These are phyloP conservation scores for Salvelinus sp. DNA, from an alignment of 2,113 vertebrate species.

Conservation along the genomic window DNA sequence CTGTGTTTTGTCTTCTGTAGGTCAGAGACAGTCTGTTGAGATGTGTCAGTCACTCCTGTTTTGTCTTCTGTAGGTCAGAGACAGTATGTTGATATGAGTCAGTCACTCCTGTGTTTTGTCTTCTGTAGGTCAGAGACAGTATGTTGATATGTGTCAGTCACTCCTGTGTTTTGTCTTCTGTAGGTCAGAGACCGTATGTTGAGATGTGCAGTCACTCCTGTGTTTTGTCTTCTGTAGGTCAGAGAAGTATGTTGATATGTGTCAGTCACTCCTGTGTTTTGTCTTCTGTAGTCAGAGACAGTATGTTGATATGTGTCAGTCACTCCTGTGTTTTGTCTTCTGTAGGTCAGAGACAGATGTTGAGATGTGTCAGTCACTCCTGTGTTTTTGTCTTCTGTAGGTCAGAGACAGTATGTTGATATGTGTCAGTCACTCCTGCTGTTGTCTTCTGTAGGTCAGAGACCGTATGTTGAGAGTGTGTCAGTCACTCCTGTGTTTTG, in stretches of 20 bases:
- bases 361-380: background rate
- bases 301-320: too few species aligned
- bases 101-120: too few species aligned
- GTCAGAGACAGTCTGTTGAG: background rate
- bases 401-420: background rate
- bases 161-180: too few species aligned
- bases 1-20: conserved; percentile 1
- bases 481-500: too few species aligned
- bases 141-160: too few species aligned
- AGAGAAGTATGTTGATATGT: too few species aligned
- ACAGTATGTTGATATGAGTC: conserved; percentile 68
- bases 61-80: conserved; percentile 28
- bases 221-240: background rate
- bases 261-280: too few species aligned
- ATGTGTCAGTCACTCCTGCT: background rate
- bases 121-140: background rate
- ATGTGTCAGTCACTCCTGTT: background rate
- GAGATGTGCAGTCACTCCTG: background rate
- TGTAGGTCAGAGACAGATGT: background rate
- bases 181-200: too few species aligned
- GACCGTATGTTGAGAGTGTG: conserved; percentile 73
- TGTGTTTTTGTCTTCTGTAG: background rate
- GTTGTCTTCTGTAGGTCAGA: conserved; percentile 7
- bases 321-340: background rate
- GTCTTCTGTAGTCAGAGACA: too few species aligned